Evolutionary conservation across 2,113 vertebrate genomes (phyloP).

Genomic region (Ageneiosus marmoratus): DNA sequence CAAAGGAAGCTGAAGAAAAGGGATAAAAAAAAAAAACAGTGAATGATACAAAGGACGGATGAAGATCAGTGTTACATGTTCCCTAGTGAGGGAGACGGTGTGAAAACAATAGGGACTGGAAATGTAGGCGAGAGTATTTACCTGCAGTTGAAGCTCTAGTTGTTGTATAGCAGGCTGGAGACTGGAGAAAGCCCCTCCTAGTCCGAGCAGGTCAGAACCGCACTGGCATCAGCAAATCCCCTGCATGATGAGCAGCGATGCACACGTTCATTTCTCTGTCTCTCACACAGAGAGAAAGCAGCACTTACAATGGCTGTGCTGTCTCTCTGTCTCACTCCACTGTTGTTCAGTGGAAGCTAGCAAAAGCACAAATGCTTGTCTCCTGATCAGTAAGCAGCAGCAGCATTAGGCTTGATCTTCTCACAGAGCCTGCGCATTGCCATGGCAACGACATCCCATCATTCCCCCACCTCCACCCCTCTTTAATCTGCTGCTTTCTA

Average conservation of each 20-base stretch:
- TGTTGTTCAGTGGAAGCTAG: slow-evolving; percentile 24
- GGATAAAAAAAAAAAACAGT: background rate
- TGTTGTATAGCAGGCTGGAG: slow-evolving; percentile 32
- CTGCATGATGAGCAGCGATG: slow-evolving; percentile 39
- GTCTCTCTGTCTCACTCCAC: background rate
- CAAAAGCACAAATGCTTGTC: slow-evolving; percentile 59
- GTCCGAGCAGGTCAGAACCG: slow-evolving; percentile 51
- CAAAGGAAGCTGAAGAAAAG: background rate
- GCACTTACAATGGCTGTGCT: slow-evolving; percentile 48
- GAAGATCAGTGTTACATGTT: slow-evolving; percentile 51
- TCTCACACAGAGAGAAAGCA: slow-evolving; percentile 10
- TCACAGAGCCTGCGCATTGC: slow-evolving; percentile 69
- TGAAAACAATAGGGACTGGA: slow-evolving; percentile 32
- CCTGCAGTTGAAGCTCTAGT: slow-evolving; percentile 62
- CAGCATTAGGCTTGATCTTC: slow-evolving; percentile 55
- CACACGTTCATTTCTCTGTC: slow-evolving; percentile 63
- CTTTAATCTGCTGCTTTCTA: slow-evolving; percentile 38
- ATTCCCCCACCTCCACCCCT: slow-evolving; percentile 43
- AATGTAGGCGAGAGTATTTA: slow-evolving; percentile 54
- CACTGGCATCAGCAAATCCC: slow-evolving; percentile 55
- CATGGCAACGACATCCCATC: slow-evolving; percentile 60
- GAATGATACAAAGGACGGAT: slow-evolving; percentile 4
- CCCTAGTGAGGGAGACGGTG: slow-evolving; percentile 46
- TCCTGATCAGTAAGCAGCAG: slow-evolving; percentile 72
- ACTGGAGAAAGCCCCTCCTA: slow-evolving; percentile 53